Evolutionary conservation across 2,888 invertebrate genomes (phyloP).

Genomic region (Gari tellinella): DNA sequence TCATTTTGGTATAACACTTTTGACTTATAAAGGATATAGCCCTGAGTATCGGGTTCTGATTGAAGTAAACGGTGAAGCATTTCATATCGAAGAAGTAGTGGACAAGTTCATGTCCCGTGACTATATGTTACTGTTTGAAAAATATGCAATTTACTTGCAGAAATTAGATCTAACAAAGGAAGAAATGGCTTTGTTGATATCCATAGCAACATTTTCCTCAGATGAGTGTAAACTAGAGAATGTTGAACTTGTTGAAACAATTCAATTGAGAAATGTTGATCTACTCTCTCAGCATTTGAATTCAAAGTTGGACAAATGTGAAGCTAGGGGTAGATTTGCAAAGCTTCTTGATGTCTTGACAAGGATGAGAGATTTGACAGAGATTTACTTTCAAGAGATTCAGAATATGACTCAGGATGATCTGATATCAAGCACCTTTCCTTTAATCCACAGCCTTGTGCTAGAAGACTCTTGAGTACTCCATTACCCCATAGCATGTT

Average conservation of each 20-base stretch:
- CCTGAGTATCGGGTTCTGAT: constrained; percentile 34
- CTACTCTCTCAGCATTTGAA: constrained; percentile 9
- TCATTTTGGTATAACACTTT: constrained; percentile 40
- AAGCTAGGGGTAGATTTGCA: constrained; percentile 20
- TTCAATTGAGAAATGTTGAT: constrained; percentile 29
- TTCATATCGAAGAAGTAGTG: constrained; percentile 46
- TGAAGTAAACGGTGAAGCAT: constrained; percentile 32
- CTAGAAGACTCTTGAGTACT: too few relatives aligned
- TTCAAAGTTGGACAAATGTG: constrained; percentile 3
- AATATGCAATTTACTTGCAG: constrained; percentile 19
- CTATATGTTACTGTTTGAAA: background rate
- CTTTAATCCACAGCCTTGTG: too few relatives aligned
- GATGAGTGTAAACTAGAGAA: constrained; percentile 41
- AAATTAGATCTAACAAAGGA: constrained; percentile 28
- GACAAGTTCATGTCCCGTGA: constrained; percentile 41
- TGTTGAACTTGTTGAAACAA: constrained; percentile 28
- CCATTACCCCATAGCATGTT: too few relatives aligned
- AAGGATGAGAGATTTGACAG: constrained; percentile 28
- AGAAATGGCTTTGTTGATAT: constrained; percentile 37
- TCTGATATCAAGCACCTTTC: too few relatives aligned
- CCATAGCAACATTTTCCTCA: constrained; percentile 25
- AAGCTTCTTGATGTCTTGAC: constrained; percentile 35
- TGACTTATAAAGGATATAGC: constrained; percentile 35
- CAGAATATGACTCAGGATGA: constrained; percentile 36
- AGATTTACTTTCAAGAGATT: constrained; percentile 38